Evolutionary conservation across 2,797 vertebrate species (phyloP).

Genomic region (Mionectes olivaceus): DNA sequence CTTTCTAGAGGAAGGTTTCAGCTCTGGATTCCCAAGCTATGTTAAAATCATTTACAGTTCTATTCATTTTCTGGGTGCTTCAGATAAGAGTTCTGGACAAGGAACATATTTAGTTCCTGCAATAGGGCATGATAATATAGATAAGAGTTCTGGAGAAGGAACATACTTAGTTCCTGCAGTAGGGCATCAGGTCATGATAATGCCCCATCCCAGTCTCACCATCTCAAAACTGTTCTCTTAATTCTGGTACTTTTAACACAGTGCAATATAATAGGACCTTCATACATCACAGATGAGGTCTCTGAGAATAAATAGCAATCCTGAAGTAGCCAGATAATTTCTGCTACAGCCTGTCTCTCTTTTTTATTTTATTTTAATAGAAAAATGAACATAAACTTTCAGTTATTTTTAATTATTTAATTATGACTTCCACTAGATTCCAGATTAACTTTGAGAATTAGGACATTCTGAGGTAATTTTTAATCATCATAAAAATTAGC

Average conservation of each 20-base stretch:
- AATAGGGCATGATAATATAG: not conserved
- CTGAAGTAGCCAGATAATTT: slow-evolving; percentile 54
- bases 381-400: not conserved
- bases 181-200: not conserved
- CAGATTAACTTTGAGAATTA: not conserved
- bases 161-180: not conserved
- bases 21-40: not conserved
- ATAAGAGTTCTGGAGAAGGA: slow-evolving; percentile 39
- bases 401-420: not conserved
- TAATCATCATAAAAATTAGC: not conserved
- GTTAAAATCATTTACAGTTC: not conserved
- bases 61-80: slow-evolving; percentile 13
- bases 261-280: not conserved
- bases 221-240: slow-evolving; percentile 21
- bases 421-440: not conserved
- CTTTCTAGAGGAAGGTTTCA: slow-evolving; percentile 26
- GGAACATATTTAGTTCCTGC: not conserved
- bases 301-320: slow-evolving; percentile 32
- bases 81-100: slow-evolving; percentile 46
- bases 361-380: not conserved
- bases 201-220: slow-evolving; percentile 23
- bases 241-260: not conserved
- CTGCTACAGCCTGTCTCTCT: not conserved
- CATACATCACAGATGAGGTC: not conserved
- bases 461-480: not conserved